A percentile compares a stretch with the other conserved stretches of the same genome.
These are phyloP conservation scores for Dicyrtomina minuta DNA, from an alignment of 2,888 invertebrate genomes.

Conservation along the genomic window DNA sequence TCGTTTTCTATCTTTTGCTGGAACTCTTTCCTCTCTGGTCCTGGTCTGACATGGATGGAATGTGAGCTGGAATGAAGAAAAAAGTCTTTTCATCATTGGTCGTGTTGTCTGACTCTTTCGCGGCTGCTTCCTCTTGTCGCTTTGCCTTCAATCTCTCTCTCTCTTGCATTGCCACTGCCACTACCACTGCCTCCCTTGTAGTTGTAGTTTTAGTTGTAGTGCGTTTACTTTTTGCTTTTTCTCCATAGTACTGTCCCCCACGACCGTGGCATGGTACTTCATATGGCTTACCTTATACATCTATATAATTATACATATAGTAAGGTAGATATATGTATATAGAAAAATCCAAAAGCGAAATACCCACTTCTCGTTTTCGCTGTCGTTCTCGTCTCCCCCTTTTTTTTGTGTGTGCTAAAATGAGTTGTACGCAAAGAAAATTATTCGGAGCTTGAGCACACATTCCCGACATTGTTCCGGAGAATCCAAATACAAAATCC, in stretches of 20 bases:
- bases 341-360: not conserved
- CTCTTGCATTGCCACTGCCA: slow-evolving; percentile 1
- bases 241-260: not conserved
- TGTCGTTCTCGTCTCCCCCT: not conserved
- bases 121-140: not conserved
- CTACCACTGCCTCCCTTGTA: slow-evolving; percentile 2
- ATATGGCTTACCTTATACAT: no score
- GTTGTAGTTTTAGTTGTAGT: no score
- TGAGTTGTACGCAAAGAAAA: slow-evolving; percentile 39
- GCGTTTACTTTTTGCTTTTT: no score
- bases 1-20: not conserved
- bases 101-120: slow-evolving; percentile 10
- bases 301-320: no score
- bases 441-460: slow-evolving; percentile 34
- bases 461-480: slow-evolving; percentile 36
- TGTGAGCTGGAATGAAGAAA: slow-evolving; percentile 32
- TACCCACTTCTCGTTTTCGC: not conserved
- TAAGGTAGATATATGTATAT: no score
- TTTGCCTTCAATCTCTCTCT: slow-evolving; percentile 18
- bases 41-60: slow-evolving; percentile 26
- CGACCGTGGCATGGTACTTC: no score
- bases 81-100: slow-evolving; percentile 31
- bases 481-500: slow-evolving; percentile 28
- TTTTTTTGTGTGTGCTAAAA: slow-evolving; percentile 23
- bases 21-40: not conserved